Conservation (phyloP, 2,113 vertebrate species). For the Laticauda laticaudata region DNA sequence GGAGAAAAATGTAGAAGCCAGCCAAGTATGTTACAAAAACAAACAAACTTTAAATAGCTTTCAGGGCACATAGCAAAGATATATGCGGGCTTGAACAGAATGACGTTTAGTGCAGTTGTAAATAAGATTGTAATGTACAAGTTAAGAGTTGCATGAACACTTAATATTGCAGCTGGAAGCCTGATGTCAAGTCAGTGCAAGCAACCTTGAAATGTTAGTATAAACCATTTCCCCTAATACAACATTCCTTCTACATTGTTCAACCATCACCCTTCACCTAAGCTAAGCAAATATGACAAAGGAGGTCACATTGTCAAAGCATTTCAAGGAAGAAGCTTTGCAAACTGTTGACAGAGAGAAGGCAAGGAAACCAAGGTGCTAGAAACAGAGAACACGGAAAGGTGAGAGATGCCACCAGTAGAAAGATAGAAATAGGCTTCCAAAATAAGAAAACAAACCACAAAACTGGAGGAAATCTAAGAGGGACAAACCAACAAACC, state of each 20-base stretch:
- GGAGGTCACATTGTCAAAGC: conserved; percentile 5
- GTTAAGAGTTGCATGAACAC: background rate
- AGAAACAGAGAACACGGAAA: background rate
- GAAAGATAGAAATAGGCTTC: background rate
- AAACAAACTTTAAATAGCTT: too few relatives aligned
- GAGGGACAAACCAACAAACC: background rate
- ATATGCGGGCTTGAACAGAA: background rate
- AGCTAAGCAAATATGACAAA: conserved; percentile 12
- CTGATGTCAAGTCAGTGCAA: background rate
- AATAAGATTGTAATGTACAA: background rate
- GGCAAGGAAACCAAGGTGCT: background rate
- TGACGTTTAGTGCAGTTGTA: background rate
- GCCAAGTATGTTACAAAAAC: background rate
- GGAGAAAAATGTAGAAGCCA: background rate
- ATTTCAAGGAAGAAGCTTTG: background rate
- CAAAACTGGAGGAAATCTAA: background rate
- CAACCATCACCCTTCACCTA: background rate
- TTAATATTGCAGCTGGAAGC: background rate
- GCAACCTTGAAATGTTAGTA: conserved; percentile 1
- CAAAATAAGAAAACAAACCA: background rate
- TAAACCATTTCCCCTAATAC: background rate
- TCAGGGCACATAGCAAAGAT: background rate
- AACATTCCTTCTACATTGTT: background rate
- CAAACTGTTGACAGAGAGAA: conserved; percentile 5
- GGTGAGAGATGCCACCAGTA: background rate